Conservation (phyloP, 2,797 vertebrate genomes). For the Gobio occitaniae region DNA sequence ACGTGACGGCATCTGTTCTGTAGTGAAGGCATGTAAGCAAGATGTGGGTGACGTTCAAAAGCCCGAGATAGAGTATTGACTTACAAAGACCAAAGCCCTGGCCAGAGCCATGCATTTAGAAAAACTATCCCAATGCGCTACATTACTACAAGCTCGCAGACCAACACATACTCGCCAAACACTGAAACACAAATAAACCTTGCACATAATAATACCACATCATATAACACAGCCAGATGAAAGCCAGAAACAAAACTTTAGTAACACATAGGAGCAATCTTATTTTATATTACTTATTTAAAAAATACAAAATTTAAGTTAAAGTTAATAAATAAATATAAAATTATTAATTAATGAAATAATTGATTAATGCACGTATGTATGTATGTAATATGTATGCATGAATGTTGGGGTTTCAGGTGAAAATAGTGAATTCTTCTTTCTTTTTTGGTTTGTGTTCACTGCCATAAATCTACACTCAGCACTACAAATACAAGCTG, state of each 20-base stretch:
- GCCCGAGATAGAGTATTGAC: constrained; percentile 64
- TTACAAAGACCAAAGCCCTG: constrained; percentile 65
- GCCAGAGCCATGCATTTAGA: constrained; percentile 24
- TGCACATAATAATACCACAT: background rate
- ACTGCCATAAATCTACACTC: background rate
- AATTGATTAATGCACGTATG: too few relatives aligned
- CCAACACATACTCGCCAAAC: constrained; percentile 34
- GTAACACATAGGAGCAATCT: background rate
- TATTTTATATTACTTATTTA: background rate
- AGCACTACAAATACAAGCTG: constrained; percentile 23
- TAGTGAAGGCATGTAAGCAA: constrained; percentile 43
- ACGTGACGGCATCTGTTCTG: background rate
- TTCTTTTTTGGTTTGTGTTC: background rate
- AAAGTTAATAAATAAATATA: background rate
- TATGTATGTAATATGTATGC: background rate
- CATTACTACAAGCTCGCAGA: background rate
- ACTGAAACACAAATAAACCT: constrained; percentile 39
- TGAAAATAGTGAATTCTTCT: background rate
- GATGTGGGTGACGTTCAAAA: constrained; percentile 63
- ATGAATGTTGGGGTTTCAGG: background rate
- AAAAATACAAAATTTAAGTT: background rate
- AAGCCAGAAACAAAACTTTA: background rate
- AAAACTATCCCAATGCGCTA: constrained; percentile 16
- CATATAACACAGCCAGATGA: constrained; percentile 24
- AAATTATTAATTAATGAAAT: background rate